Evolutionary conservation across 2,888 invertebrate genomes (phyloP).

Genomic region (Drosophila pullipes): DNA sequence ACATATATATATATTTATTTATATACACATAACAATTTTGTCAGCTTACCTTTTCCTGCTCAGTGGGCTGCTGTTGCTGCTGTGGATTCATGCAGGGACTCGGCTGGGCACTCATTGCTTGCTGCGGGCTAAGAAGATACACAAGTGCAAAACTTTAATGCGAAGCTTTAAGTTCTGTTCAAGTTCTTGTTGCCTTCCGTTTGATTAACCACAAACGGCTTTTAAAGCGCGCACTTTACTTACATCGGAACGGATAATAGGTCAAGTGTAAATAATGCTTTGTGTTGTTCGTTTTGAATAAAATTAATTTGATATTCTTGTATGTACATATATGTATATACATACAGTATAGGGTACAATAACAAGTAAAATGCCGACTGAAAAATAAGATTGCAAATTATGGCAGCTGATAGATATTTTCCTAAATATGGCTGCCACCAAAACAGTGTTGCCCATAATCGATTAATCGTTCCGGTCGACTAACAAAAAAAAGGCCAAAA

Average conservation of each 20-base stretch:
- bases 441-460: background rate
- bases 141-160: background rate
- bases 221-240: conserved; percentile 5
- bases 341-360: conserved; percentile 2
- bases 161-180: conserved; percentile 21
- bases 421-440: background rate
- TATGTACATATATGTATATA: background rate
- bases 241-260: conserved; percentile 4
- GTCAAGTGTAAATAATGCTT: conserved; percentile 6
- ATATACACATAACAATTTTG: background rate
- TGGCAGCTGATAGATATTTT: conserved; percentile 30
- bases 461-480: background rate
- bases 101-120: conserved; percentile 90
- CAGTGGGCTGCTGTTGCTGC: conserved; percentile 86
- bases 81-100: conserved; percentile 90
- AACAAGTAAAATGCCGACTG: conserved; percentile 50
- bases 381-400: conserved; percentile 41
- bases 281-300: background rate
- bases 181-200: conserved; percentile 5
- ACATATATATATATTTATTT: conserved; percentile 1
- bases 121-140: conserved; percentile 12
- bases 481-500: background rate
- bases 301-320: background rate
- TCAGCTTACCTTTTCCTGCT: conserved; percentile 85
- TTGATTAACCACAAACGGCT: background rate